Conservation (phyloP, 2,797 vertebrate genomes). For the Octomys mimax region DNA sequence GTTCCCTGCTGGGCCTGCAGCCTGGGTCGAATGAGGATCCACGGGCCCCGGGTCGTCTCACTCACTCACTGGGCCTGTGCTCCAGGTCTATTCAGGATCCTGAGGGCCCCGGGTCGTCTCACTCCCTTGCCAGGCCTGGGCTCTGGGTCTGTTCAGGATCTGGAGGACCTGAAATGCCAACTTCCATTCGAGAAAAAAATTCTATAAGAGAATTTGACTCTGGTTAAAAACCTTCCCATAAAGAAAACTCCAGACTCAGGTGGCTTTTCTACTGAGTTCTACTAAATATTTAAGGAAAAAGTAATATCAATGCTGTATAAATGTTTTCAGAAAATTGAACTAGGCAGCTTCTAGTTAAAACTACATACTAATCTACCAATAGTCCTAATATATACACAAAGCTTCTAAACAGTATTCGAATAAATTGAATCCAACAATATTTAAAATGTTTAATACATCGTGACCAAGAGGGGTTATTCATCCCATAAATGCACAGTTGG, state of each 20-base stretch:
- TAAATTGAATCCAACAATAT: neutral
- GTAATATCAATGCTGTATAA: neutral
- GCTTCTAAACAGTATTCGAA: neutral
- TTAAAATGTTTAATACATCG: neutral
- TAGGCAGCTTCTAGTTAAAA: neutral
- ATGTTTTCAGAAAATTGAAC: neutral
- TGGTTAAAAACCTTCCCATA: neutral
- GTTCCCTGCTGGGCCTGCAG: too few species aligned
- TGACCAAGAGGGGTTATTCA: neutral
- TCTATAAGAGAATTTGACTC: neutral
- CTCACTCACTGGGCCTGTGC: too few species aligned
- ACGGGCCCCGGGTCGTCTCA: too few species aligned
- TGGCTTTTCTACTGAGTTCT: neutral
- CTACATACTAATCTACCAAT: neutral
- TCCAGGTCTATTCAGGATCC: too few species aligned
- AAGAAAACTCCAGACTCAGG: conserved; percentile 16
- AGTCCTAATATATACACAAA: neutral
- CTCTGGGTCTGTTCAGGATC: too few species aligned
- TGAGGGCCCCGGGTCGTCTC: too few species aligned
- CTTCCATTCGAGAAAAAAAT: neutral
- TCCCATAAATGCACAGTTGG: neutral
- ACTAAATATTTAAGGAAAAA: neutral
- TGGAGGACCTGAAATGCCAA: neutral
- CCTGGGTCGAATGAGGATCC: too few species aligned
- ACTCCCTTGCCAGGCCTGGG: too few species aligned